Conservation (phyloP, 2,797 vertebrate genomes). For the Ambastaia sidthimunki region DNA sequence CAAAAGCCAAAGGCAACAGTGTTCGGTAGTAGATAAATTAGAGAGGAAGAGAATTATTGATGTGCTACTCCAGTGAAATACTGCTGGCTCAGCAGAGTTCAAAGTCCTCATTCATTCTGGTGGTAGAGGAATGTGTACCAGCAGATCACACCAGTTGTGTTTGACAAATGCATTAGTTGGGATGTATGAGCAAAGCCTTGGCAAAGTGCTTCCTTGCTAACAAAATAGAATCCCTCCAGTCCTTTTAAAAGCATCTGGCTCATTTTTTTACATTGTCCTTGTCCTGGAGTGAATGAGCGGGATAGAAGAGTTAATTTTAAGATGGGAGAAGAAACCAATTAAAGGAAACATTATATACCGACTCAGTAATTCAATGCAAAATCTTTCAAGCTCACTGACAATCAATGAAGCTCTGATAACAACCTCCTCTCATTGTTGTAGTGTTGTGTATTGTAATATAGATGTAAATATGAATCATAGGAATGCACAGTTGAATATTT, state of each 20-base stretch:
- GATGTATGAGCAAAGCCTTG: conserved; percentile 42
- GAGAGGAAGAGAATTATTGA: conserved; percentile 52
- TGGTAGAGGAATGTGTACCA: conserved; percentile 26
- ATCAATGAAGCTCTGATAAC: not conserved
- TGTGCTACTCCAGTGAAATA: conserved; percentile 44
- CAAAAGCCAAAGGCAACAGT: conserved; percentile 39
- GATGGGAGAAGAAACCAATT: conserved; percentile 18
- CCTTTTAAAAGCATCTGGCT: conserved; percentile 44
- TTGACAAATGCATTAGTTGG: conserved; percentile 50
- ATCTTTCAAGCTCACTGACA: not conserved
- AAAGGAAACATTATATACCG: not conserved
- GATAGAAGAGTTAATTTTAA: not conserved
- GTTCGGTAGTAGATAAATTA: conserved; percentile 42
- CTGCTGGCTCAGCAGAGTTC: conserved; percentile 55
- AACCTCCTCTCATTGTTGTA: not conserved
- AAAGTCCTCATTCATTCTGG: conserved; percentile 35
- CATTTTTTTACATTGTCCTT: conserved; percentile 43
- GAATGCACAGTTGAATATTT: not conserved
- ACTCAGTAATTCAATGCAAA: not conserved
- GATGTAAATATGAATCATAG: not conserved
- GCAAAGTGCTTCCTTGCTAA: conserved; percentile 34
- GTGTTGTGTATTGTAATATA: conserved; percentile 1
- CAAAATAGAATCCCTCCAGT: conserved; percentile 39
- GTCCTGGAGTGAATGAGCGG: conserved; percentile 30
- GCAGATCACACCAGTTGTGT: conserved; percentile 41